Percentiles rank a stretch among this genome's conserved stretches.
phyloP scores from a whole-genome alignment of 1,140 invertebrate genomes.

The Aphaenogaster rudis region DNA sequence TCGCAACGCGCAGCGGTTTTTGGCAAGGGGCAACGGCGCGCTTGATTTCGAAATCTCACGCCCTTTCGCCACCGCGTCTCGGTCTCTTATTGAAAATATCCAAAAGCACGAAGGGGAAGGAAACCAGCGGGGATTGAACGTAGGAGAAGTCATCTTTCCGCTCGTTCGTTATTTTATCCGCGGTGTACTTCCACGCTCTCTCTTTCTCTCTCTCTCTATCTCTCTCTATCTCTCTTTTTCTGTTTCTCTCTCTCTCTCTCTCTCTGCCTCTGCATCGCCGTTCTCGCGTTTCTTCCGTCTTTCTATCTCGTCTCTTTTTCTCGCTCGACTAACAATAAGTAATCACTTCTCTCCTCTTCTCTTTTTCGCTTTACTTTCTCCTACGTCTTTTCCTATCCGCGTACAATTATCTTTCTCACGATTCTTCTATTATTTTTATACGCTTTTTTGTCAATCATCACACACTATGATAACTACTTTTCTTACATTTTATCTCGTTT shows the following conservation, averaged over 20 bases:
- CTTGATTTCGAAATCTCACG: conserved; percentile 72
- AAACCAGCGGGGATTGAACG: neutral
- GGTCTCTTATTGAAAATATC: conserved; percentile 61
- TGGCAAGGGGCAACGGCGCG: conserved; percentile 73
- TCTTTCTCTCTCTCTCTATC: conserved; percentile 18
- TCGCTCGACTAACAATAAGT: neutral
- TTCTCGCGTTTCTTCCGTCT: conserved; percentile 42
- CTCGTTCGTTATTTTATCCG: conserved; percentile 48
- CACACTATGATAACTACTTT: neutral
- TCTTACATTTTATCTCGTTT: neutral
- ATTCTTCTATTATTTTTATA: conserved; percentile 38
- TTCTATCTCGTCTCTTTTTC: conserved; percentile 40
- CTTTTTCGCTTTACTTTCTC: conserved; percentile 6
- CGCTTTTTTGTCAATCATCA: conserved; percentile 15
- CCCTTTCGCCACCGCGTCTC: conserved; percentile 18
- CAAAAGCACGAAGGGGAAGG: conserved; percentile 38
- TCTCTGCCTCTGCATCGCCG: neutral
- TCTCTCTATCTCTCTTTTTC: conserved; percentile 4
- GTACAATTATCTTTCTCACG: conserved; percentile 20
- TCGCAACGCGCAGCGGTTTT: conserved; percentile 70
- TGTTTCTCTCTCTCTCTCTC: neutral
- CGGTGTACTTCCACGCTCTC: conserved; percentile 26
- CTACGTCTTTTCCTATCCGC: neutral
- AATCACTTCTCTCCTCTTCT: neutral
- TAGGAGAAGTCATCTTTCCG: conserved; percentile 53